phyloP scores from a whole-genome alignment of 1,140 invertebrate species.

The Atta texana region DNA sequence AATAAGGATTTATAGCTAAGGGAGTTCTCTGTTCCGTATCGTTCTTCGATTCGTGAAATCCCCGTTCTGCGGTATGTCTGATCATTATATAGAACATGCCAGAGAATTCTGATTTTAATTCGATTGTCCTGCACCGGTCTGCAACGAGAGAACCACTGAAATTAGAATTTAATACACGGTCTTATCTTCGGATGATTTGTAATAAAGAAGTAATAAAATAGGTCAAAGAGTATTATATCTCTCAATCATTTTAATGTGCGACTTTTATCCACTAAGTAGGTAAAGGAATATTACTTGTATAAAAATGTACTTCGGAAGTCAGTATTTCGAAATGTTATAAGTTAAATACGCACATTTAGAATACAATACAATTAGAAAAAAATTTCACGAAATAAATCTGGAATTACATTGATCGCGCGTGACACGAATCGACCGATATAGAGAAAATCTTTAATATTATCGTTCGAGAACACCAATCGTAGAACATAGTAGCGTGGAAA shows the following conservation, averaged over 20 bases:
- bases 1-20: conserved; percentile 75
- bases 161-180: neutral
- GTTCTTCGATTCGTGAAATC: conserved; percentile 46
- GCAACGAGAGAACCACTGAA: conserved; percentile 21
- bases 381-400: conserved; percentile 10
- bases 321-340: neutral
- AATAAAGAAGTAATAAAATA: neutral
- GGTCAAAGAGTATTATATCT: neutral
- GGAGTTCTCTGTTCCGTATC: conserved; percentile 22
- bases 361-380: neutral
- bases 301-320: neutral
- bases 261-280: neutral
- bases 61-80: conserved; percentile 16
- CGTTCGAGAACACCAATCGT: conserved; percentile 11
- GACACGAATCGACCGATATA: conserved; percentile 6
- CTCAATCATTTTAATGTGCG: neutral
- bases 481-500: conserved; percentile 18
- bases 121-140: conserved; percentile 7
- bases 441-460: conserved; percentile 17
- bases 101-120: conserved; percentile 39
- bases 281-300: neutral
- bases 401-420: conserved; percentile 8
- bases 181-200: conserved; percentile 20
- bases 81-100: neutral
- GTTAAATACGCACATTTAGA: neutral